phyloP scores from a whole-genome alignment of 2,888 invertebrate species.

The Cheilosia grossa region DNA sequence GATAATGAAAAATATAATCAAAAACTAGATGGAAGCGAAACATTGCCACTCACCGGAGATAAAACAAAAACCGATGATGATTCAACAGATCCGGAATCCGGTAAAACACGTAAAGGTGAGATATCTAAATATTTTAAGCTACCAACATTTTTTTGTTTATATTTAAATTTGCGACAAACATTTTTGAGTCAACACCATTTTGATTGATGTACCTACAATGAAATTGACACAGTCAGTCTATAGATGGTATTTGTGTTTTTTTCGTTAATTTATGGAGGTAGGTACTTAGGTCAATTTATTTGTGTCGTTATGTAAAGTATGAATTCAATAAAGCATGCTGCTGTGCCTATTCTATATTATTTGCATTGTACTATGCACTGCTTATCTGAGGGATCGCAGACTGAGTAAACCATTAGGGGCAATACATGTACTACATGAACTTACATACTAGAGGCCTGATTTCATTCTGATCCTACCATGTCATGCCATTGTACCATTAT shows the following conservation, averaged over 20 bases:
- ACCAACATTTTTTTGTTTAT: background rate
- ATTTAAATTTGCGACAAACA: conserved; percentile 3
- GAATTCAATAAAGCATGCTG: no score
- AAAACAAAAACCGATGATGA: conserved; percentile 81
- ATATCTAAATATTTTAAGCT: conserved; percentile 24
- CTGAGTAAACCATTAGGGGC: no score
- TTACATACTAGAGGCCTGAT: no score
- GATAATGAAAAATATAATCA: conserved; percentile 74
- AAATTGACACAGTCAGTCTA: background rate
- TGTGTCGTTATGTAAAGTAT: no score
- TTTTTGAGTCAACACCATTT: background rate
- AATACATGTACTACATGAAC: no score
- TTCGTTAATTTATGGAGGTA: no score
- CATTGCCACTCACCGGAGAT: conserved; percentile 80
- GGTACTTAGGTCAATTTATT: no score
- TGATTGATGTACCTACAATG: background rate
- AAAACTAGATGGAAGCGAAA: conserved; percentile 81
- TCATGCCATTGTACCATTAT: no score
- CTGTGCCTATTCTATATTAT: no score
- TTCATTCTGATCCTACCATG: no score
- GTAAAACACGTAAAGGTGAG: conserved; percentile 58
- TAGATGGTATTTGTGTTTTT: background rate
- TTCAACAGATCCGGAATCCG: conserved; percentile 64
- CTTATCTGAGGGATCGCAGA: no score
- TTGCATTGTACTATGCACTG: no score